These are phyloP conservation scores for Stictonetta naevosa DNA, from an alignment of 2,113 vertebrate genomes.

Conservation along the genomic window DNA sequence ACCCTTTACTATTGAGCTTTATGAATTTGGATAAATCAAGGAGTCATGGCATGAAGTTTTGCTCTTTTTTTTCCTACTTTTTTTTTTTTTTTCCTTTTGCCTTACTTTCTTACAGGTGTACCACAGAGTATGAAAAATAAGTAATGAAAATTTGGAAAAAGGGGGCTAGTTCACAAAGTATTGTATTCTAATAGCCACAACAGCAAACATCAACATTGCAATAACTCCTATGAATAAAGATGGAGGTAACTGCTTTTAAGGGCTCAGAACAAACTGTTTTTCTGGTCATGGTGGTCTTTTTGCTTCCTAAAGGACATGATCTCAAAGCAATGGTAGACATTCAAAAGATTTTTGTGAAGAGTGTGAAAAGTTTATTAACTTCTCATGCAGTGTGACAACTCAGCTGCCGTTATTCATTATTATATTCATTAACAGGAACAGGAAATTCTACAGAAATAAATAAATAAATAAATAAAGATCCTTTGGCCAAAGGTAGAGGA, in stretches of 20 bases:
- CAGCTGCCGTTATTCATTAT: not conserved
- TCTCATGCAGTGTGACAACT: not conserved
- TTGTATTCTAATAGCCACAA: not conserved
- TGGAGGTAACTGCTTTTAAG: not conserved
- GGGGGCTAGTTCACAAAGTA: not conserved
- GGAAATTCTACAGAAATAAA: not conserved
- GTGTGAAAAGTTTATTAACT: slow-evolving; percentile 3
- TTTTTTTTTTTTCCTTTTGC: not conserved
- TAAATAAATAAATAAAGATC: not conserved
- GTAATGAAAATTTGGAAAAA: not conserved
- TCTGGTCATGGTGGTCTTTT: not conserved
- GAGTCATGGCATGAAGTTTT: not conserved
- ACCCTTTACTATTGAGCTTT: not conserved
- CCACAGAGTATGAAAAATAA: not conserved
- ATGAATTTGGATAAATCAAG: not conserved
- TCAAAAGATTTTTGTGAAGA: slow-evolving; percentile 1
- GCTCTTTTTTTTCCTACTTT: not conserved
- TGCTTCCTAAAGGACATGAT: not conserved
- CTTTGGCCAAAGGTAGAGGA: not conserved
- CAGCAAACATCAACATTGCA: not conserved
- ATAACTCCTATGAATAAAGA: not conserved
- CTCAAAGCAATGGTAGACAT: not conserved
- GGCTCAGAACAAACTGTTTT: not conserved
- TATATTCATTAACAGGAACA: not conserved
- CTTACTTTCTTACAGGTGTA: not conserved